These are phyloP conservation scores for Macrotis lagotis DNA, from an alignment of 2,113 vertebrate species.

Conservation along the genomic window DNA sequence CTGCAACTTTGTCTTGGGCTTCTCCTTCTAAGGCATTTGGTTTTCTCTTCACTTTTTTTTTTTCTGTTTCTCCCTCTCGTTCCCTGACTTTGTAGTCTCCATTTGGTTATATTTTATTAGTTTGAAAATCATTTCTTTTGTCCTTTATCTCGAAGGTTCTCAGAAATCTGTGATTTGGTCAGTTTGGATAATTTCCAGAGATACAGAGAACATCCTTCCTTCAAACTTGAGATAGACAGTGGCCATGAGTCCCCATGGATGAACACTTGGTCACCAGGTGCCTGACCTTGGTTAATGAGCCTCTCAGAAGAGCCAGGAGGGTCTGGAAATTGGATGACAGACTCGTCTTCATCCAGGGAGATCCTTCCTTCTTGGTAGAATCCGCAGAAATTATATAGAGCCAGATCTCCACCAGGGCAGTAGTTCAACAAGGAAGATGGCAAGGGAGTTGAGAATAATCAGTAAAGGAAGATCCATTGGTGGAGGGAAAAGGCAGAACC, in stretches of 20 bases:
- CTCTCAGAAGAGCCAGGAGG: not conserved
- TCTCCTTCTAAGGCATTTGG: not conserved
- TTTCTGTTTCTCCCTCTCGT: not conserved
- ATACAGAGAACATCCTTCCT: not conserved
- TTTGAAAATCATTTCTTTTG: not conserved
- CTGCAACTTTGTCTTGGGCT: not conserved
- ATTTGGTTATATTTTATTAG: not conserved
- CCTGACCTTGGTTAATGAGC: not conserved
- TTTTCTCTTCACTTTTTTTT: not conserved
- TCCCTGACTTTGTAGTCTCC: not conserved
- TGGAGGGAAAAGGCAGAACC: too few species aligned
- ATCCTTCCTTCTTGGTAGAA: not conserved
- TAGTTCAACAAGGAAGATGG: not conserved
- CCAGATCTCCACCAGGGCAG: not conserved
- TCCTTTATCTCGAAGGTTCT: not conserved
- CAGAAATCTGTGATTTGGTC: not conserved
- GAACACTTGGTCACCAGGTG: not conserved
- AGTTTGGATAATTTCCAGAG: not conserved
- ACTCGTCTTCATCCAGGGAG: not conserved
- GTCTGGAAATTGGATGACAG: not conserved
- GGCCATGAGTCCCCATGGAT: not conserved
- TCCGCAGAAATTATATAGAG: not conserved
- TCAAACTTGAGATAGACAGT: not conserved
- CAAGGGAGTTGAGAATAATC: too few species aligned
- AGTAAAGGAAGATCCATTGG: too few species aligned